Evolutionary conservation across 2,888 invertebrate species (phyloP), one percentile per base, ranked within the genome.

Genomic region (Brachypterus glaber): DNA sequence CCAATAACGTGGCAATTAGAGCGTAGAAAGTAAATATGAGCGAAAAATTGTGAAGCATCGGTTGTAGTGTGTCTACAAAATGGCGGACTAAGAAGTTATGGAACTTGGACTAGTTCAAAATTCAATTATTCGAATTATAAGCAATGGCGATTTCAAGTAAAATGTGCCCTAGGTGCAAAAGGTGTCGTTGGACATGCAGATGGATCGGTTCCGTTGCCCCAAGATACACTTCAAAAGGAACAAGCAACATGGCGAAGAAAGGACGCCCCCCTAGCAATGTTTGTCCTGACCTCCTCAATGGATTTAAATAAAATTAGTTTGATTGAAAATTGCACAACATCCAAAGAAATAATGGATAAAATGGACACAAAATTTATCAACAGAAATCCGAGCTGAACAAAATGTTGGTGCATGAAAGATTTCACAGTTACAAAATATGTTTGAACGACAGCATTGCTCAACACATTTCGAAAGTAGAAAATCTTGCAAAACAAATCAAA

Each of bases 381-480:
- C 37, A 37, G 15, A 50, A 49, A 33, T 40, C 46, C 1, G 49
- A 48, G 39, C 32, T 37, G 0, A 53, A 49, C 30, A 52, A 52
- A 35, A 53, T 53, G 50, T n/a, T 52, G 8, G 33, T 42, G 2
- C 49, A 53, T 7, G 48, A 51, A 35, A 21, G 27, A 12, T 51
- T 53, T 25, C 38, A 52, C 18, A 38, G 51, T 17, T 52, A 51
- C 21, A 50, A 45, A 35, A 51, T 50, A 47, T 29, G 16, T 13
- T 30, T 27, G 7, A 47, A 32, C 4, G 53, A 57, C 16, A 41
- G 41, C 2, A 44, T 57, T 2, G 50, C 51, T 1, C 49, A 55
- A 30, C 54, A 56, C 31, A 43, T 57, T 4, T 30, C 53, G 2
- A 54, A 53, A 37, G 42, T 57, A 2, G 50, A 49, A 37, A 55